These are phyloP conservation scores for Cichlasoma orientale DNA, from an alignment of 2,797 vertebrate genomes.

Conservation along the genomic window DNA sequence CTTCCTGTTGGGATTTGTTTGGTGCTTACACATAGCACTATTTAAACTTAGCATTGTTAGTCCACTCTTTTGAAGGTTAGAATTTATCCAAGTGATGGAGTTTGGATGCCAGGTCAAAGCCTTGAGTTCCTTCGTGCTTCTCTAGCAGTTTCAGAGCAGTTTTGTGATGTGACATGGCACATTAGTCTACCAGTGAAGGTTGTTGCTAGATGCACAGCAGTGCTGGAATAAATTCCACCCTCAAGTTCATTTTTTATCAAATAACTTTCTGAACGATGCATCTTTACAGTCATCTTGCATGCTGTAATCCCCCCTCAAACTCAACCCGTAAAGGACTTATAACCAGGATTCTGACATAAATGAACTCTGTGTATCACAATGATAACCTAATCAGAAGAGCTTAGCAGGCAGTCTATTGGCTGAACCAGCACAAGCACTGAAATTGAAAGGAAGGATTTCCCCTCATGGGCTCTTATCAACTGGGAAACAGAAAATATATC, in stretches of 20 bases:
- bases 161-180: neutral
- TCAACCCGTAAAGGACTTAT: neutral
- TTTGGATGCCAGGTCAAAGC: neutral
- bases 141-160: neutral
- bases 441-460: slow-evolving; percentile 35
- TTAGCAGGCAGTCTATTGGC: slow-evolving; percentile 23
- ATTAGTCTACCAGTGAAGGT: neutral
- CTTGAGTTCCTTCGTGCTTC: neutral
- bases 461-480: slow-evolving; percentile 61
- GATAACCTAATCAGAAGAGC: slow-evolving; percentile 34
- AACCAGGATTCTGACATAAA: slow-evolving; percentile 26
- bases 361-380: slow-evolving; percentile 18
- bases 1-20: neutral
- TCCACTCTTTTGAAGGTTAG: neutral
- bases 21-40: neutral
- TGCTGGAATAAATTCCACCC: neutral
- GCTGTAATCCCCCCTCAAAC: neutral
- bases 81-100: neutral
- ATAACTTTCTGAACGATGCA: neutral
- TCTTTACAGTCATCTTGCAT: neutral
- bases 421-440: slow-evolving; percentile 12
- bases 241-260: neutral
- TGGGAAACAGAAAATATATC: slow-evolving; percentile 54
- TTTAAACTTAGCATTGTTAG: neutral
- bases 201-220: neutral